Evolutionary conservation across 2,888 invertebrate species (phyloP), one percentile per base, ranked within the genome.

Genomic region (Mamestra brassicae): DNA sequence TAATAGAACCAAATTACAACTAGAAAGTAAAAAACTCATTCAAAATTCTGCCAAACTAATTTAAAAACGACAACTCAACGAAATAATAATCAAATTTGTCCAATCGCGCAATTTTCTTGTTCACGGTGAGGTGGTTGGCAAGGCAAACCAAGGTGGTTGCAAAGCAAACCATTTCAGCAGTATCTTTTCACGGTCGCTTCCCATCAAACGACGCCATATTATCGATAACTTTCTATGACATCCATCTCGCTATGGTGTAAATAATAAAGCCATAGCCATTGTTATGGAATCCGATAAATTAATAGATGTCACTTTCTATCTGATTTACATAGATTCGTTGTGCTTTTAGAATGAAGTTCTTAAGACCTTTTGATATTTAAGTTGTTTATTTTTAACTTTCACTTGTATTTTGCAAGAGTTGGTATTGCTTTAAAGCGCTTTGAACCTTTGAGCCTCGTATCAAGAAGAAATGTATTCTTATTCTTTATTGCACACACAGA

Each of bases 201-300:
- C 74, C 75, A 62, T 63, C 76, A 57, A 62, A 54, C 58, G 11
- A 57, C 47, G 52, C 42, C 38, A 55, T 66, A 61, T 75, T 70
- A 79, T 73, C 57, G 74, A 36, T 66, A 68, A 78, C 86, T 87
- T 87, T 87, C 88, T 86, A 80, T 75, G 75, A 73, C 85, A 85
- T 70, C 67, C 47, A 76, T 82, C 70, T 78, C 34, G 42, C 34
- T 63, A 63, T 57, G 38, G 62, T 52, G 57, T 54, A 58, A 71
- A 65, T 70, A 55, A 61, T 73, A 66, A 68, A 45, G n/a, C 57
- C 61, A 36, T n/a, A 57, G 15, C 34, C 34, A 58, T 85, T 85
- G 71, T 83, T 74, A 73, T 58, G 58, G 67, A 50, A 75, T 82
- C 63, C 45, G 60, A 76, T 82, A 79, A 79, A 74, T 74, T 76